Conservation (phyloP, 2,888 invertebrate genomes). For the Sinohyriopsis cumingii region DNA sequence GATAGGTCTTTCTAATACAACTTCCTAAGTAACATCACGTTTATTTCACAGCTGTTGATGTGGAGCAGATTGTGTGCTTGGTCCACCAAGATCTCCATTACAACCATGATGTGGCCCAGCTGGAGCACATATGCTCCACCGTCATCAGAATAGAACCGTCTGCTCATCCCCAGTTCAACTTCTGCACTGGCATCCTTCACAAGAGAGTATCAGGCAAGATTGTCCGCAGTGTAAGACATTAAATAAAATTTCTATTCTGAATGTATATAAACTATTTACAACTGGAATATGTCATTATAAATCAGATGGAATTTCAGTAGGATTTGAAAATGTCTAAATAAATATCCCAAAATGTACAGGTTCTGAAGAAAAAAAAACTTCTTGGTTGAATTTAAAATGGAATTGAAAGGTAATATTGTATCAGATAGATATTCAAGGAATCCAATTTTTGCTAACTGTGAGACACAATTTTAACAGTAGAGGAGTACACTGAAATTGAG, state of each 20-base stretch:
- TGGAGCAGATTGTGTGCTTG: conserved; percentile 52
- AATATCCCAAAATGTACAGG: too few species aligned
- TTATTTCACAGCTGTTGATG: conserved; percentile 42
- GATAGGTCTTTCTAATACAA: too few species aligned
- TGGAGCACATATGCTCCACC: conserved; percentile 52
- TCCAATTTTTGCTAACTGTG: not conserved
- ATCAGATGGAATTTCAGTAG: too few species aligned
- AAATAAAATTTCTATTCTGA: not conserved
- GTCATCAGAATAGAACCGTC: conserved; percentile 39
- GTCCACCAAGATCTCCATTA: conserved; percentile 60
- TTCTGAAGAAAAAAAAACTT: too few species aligned
- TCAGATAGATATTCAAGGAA: not conserved
- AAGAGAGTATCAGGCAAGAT: conserved; percentile 60
- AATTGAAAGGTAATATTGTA: not conserved
- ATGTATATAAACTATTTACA: not conserved
- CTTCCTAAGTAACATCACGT: not conserved
- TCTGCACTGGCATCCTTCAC: conserved; percentile 47
- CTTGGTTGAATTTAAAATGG: not conserved
- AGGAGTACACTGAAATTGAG: too few species aligned
- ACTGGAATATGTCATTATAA: not conserved
- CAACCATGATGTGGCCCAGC: conserved; percentile 35
- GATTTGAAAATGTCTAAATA: too few species aligned
- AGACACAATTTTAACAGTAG: too few species aligned
- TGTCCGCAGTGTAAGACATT: conserved; percentile 44
- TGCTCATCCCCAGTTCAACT: conserved; percentile 19